phyloP scores from a whole-genome alignment of 1,140 invertebrate species.

The Papilio glaucus region DNA sequence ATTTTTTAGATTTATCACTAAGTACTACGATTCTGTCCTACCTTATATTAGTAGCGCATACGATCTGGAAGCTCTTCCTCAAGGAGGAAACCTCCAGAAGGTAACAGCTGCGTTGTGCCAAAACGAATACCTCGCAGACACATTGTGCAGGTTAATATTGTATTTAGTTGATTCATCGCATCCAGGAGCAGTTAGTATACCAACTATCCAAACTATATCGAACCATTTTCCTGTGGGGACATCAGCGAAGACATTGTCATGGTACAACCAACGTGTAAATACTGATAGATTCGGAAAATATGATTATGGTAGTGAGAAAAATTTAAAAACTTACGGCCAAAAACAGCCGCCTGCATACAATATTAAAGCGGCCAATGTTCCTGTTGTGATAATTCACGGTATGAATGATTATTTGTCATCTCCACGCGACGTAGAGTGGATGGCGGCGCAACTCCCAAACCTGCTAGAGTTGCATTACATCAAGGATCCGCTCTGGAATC shows the following conservation, averaged over 20 bases:
- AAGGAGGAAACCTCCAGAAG: conserved; percentile 50
- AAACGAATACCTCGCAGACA: conserved; percentile 40
- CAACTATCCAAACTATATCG: conserved; percentile 57
- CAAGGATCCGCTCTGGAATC: conserved; percentile 1
- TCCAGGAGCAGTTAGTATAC: conserved; percentile 52
- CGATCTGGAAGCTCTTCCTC: conserved; percentile 50
- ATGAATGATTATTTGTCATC: conserved; percentile 1
- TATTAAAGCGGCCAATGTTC: conserved; percentile 78
- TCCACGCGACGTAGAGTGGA: neutral
- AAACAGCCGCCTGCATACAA: conserved; percentile 80
- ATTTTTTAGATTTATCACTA: conserved; percentile 41
- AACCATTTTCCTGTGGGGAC: conserved; percentile 89
- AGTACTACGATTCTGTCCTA: conserved; percentile 41
- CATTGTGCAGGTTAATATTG: conserved; percentile 43
- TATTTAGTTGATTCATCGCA: conserved; percentile 50
- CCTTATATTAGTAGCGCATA: conserved; percentile 41
- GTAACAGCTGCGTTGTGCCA: conserved; percentile 56
- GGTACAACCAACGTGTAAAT: conserved; percentile 84
- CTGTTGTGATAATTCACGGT: conserved; percentile 63
- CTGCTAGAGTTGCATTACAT: neutral
- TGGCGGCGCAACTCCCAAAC: neutral
- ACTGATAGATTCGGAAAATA: conserved; percentile 77
- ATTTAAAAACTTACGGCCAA: conserved; percentile 79
- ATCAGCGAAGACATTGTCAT: conserved; percentile 87
- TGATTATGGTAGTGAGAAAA: conserved; percentile 80